Conservation (phyloP, 2,797 vertebrate species). For the Spondyliosoma cantharus region DNA sequence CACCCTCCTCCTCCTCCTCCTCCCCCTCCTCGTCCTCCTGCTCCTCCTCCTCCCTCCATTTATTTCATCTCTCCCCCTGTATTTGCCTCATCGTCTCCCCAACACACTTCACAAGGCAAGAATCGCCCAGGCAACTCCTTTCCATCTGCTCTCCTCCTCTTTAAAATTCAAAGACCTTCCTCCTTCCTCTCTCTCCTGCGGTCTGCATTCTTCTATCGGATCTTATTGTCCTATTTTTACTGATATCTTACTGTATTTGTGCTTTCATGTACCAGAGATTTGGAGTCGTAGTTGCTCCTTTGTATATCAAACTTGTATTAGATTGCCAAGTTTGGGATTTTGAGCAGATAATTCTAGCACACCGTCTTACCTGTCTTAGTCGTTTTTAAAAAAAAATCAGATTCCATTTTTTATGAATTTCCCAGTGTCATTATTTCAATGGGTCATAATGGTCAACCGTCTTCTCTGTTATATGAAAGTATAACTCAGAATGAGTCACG, state of each 20-base stretch:
- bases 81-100: slow-evolving; percentile 58
- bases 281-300: too few species aligned
- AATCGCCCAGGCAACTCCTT: slow-evolving; percentile 76
- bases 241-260: slow-evolving; percentile 4
- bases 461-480: background rate
- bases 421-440: background rate
- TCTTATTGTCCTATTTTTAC: background rate
- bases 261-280: background rate
- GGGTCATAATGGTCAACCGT: background rate
- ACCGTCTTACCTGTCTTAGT: background rate
- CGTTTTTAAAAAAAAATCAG: background rate
- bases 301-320: too few species aligned
- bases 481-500: background rate
- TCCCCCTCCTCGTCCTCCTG: background rate
- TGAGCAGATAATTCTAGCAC: background rate
- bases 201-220: slow-evolving; percentile 1
- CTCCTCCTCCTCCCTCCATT: slow-evolving; percentile 8
- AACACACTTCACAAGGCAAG: slow-evolving; percentile 72
- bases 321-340: background rate
- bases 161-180: slow-evolving; percentile 12
- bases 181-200: slow-evolving; percentile 18
- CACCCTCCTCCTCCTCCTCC: background rate
- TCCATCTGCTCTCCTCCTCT: slow-evolving; percentile 70
- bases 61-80: slow-evolving; percentile 44
- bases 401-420: background rate